These are phyloP conservation scores for Anhinga anhinga DNA, from an alignment of 2,113 vertebrate genomes.

Conservation along the genomic window DNA sequence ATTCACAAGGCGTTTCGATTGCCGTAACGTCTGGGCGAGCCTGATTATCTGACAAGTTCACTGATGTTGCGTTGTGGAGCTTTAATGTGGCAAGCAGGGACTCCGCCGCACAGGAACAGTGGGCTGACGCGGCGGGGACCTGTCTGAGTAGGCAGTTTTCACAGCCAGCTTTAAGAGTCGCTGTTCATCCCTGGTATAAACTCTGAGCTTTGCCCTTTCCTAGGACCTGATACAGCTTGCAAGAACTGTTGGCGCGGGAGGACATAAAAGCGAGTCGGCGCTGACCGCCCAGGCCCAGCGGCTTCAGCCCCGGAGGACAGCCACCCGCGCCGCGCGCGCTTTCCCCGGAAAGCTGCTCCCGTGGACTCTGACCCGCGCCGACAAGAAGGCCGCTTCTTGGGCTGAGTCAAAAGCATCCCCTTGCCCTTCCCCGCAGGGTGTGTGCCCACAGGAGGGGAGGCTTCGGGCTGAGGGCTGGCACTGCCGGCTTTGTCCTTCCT, in stretches of 20 bases:
- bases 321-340: fast-evolving
- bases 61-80: neutral
- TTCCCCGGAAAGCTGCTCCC: neutral
- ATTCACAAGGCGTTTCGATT: fast-evolving
- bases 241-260: fast-evolving
- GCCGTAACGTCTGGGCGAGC: fast-evolving
- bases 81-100: fast-evolving
- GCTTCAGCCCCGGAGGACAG: neutral
- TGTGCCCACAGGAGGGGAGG: neutral
- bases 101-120: fast-evolving
- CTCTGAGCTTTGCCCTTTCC: neutral
- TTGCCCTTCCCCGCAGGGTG: neutral
- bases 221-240: neutral
- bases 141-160: fast-evolving
- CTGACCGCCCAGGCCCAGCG: fast-evolving
- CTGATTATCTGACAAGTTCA: fast-evolving
- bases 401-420: neutral
- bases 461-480: neutral
- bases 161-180: fast-evolving
- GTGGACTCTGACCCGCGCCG: neutral
- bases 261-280: fast-evolving
- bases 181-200: neutral
- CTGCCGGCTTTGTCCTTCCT: fast-evolving
- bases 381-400: neutral
- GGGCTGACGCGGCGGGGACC: fast-evolving